Conservation (phyloP, 2,113 vertebrate genomes). For the Zosterops japonicus region DNA sequence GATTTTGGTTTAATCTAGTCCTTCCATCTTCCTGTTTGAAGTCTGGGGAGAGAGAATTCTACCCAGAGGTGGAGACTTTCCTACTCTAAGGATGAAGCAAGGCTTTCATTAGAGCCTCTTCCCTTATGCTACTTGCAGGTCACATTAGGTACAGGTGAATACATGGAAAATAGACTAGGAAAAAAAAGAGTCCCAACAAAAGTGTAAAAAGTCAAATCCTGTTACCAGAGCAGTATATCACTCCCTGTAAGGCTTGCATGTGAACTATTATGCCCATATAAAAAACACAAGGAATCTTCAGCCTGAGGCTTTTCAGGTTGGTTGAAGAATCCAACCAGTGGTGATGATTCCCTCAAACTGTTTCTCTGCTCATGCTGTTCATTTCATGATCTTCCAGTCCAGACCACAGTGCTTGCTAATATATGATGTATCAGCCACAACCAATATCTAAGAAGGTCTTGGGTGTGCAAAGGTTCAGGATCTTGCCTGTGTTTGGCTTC, state of each 20-base stretch:
- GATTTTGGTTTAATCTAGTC: background rate
- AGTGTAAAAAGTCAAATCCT: background rate
- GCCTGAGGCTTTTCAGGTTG: background rate
- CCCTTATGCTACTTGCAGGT: background rate
- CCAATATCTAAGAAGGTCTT: accelerated
- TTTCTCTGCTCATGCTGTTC: background rate
- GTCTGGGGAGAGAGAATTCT: background rate
- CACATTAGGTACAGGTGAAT: background rate
- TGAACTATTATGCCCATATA: background rate
- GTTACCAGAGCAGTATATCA: background rate
- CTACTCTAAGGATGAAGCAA: background rate
- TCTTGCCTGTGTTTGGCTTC: background rate
- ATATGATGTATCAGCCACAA: background rate
- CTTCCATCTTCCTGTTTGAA: background rate
- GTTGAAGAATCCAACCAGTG: background rate
- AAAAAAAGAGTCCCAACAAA: background rate
- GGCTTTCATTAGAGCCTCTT: background rate
- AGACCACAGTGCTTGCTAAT: background rate
- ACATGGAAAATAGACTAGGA: background rate
- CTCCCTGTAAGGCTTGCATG: background rate
- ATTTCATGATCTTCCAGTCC: background rate
- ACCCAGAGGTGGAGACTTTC: background rate
- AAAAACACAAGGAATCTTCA: background rate
- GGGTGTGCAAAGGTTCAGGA: background rate
- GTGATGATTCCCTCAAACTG: background rate